A percentile compares a stretch with the other conserved stretches of the same genome.
Conservation (phyloP, 2,113 vertebrate genomes). For the Apaloderma vittatum region DNA sequence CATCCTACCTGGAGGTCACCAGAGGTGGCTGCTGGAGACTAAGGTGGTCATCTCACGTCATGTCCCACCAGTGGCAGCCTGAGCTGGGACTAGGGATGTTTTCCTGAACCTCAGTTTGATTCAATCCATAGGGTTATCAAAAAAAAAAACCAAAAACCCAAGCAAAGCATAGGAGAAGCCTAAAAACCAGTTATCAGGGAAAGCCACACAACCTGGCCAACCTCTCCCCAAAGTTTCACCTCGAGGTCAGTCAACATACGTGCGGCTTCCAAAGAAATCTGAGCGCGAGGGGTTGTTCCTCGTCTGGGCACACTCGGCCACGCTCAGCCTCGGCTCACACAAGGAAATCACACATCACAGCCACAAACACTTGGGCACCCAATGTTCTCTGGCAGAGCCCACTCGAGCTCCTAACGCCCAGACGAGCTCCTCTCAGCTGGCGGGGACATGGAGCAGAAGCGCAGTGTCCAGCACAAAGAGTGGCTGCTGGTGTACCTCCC, state of each 20-base stretch:
- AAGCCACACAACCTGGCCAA: background rate
- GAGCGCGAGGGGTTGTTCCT: background rate
- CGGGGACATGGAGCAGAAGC: accelerated
- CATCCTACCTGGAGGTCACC: background rate
- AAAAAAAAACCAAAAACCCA: background rate
- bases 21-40: background rate
- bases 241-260: background rate
- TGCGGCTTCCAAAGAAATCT: background rate
- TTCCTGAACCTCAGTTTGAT: background rate
- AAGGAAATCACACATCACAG: accelerated
- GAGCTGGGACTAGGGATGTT: background rate
- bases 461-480: accelerated
- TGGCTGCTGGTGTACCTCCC: background rate
- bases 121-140: background rate
- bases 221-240: background rate
- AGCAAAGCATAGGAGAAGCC: background rate
- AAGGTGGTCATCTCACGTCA: accelerated
- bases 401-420: background rate
- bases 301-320: background rate
- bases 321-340: accelerated
- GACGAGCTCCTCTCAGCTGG: background rate
- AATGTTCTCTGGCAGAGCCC: background rate
- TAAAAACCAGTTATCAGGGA: background rate
- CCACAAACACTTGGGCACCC: accelerated
- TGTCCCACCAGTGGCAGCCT: background rate